Percentiles rank a stretch among this genome's conserved stretches.
Conservation (phyloP, 2,888 invertebrate species). For the Tipula lateralis region DNA sequence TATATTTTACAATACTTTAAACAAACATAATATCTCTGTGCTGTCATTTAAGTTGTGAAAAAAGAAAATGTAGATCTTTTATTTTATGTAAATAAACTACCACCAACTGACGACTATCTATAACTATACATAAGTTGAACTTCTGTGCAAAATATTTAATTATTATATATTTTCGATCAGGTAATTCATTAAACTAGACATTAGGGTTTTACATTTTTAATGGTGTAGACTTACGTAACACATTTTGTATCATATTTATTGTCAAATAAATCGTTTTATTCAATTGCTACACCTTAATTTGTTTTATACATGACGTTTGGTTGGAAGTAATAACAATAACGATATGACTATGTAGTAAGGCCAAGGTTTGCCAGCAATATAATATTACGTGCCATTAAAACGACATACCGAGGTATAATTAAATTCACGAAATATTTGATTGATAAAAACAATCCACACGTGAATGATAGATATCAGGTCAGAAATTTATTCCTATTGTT, state of each 20-base stretch:
- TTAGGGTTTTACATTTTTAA: not conserved
- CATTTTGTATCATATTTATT: constrained; percentile 7
- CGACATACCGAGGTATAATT: not conserved
- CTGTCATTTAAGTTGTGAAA: not conserved
- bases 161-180: not conserved
- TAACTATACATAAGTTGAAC: no score
- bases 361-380: not conserved
- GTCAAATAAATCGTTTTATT: not conserved
- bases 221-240: not conserved
- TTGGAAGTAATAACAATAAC: not conserved
- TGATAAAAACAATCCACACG: not conserved
- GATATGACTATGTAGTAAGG: not conserved
- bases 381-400: not conserved
- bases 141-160: not conserved
- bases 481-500: not conserved
- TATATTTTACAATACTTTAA: not conserved
- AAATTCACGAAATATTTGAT: not conserved
- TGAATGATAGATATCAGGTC: not conserved
- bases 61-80: not conserved
- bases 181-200: not conserved
- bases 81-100: not conserved
- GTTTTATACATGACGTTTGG: not conserved
- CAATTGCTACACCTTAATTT: not conserved
- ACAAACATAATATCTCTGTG: not conserved
- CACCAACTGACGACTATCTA: not conserved